Base-by-base conservation (phyloP, 2,113 vertebrate species). In the Elanus axillaris region DNA sequence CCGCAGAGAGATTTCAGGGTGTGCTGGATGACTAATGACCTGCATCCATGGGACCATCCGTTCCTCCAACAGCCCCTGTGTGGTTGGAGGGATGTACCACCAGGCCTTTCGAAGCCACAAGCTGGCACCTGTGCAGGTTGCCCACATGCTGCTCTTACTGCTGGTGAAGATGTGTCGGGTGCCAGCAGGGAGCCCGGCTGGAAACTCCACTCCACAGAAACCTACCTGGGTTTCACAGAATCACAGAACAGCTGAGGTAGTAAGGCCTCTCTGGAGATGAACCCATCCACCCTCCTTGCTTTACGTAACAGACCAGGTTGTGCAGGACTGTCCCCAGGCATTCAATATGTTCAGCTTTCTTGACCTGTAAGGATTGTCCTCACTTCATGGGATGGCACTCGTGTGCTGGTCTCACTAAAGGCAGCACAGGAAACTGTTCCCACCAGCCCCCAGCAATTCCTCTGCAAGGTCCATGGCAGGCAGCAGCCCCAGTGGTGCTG, bases 11-110 rank as follows among this genome's bases (percentile, higher is more conserved):
- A 58, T 67, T 16, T 62, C 32, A 8, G 56, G 15, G 7, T 55
- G 29, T 68, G 58, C 16, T 68, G 63, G 38, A 45, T n/a, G n/a
- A 69, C 16, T 32, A 52, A 36, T 15, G 34, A 43, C 31, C 22
- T 48, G 16, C 40, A 52, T 40, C 66, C 38, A 16, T 12, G n/a
- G 55, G 17, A 48, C 11, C 11, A 31, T n/a, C 29, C 10, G 3
- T 31, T 10, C 48, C 43, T 58, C 0, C 0, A 31, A 58, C 21
- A 76, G 32, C 16, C n/a, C 19, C 48, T 69, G 23, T 11, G 32
- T n/a, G n/a, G 9, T 15, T 13, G 27, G 75, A 60, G 2, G 3
- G 36, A 32, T 62, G 10, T 15, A 27, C 31, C 67, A 50, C 50
- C 55, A 29, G 23, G 43, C 22, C 36, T 86, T 74, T 69, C 6